Evolutionary conservation across 64 coral and sea anemone species (phyloP).

Genomic region (Dendronephthya gigantea): DNA sequence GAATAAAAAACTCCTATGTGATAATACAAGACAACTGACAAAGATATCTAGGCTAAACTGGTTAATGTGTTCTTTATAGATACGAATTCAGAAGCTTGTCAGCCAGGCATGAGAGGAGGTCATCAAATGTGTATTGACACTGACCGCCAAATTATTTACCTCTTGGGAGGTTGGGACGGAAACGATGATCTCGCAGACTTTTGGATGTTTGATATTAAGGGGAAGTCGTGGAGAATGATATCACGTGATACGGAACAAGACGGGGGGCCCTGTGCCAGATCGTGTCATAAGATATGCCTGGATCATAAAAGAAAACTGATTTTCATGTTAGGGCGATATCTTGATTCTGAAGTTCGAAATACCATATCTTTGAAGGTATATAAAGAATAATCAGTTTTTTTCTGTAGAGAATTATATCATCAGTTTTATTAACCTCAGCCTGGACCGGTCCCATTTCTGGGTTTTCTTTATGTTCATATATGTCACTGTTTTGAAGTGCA

Average conservation of each 20-base stretch:
- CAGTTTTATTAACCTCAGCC: too few species aligned
- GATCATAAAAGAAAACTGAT: conserved; percentile 81
- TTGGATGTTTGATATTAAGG: conserved; percentile 61
- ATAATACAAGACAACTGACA: not conserved
- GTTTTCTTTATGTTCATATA: too few species aligned
- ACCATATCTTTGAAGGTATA: conserved; percentile 80
- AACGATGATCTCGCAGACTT: conserved; percentile 82
- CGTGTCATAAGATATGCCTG: conserved; percentile 94
- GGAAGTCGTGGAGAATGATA: conserved; percentile 60
- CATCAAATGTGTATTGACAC: conserved; percentile 98
- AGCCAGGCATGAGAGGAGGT: conserved; percentile 92
- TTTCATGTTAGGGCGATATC: conserved; percentile 87
- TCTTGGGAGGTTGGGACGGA: conserved; percentile 88
- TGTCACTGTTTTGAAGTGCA: too few species aligned
- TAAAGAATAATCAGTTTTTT: too few species aligned
- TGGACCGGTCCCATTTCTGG: too few species aligned
- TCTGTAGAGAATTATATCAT: too few species aligned
- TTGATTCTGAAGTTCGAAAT: conserved; percentile 76
- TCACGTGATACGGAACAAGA: conserved; percentile 86
- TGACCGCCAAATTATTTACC: conserved; percentile 64
- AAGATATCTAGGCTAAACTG: not conserved
- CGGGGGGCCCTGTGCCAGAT: conserved; percentile 80
- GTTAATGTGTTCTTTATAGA: not conserved
- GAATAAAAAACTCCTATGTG: too few species aligned
- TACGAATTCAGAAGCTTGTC: conserved; percentile 33